These are phyloP conservation scores for Nebria brevicollis DNA, from an alignment of 2,888 invertebrate species.

Conservation along the genomic window DNA sequence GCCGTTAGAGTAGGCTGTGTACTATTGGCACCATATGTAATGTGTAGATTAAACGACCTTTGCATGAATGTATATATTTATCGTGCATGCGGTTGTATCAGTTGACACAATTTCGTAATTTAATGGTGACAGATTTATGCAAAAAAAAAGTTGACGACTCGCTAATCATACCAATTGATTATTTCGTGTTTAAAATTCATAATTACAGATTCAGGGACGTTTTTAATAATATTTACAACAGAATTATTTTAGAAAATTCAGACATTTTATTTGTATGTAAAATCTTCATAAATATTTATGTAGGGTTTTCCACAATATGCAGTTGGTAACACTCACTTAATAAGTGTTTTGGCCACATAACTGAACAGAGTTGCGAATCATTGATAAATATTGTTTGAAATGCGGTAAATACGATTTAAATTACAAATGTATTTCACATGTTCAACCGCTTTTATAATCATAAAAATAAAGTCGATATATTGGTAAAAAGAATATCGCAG, in stretches of 20 bases:
- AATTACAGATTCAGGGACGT: too few species aligned
- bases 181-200: background rate
- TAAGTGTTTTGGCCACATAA: too few species aligned
- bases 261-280: too few species aligned
- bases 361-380: too few species aligned
- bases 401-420: too few species aligned
- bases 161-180: background rate
- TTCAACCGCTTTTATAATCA: too few species aligned
- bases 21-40: background rate
- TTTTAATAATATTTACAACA: background rate
- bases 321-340: too few species aligned
- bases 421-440: too few species aligned
- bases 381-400: too few species aligned
- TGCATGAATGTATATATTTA: background rate
- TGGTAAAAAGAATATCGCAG: background rate
- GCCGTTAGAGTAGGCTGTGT: background rate
- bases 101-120: background rate
- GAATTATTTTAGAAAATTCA: too few species aligned
- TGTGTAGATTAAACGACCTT: background rate
- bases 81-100: background rate
- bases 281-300: too few species aligned
- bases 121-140: background rate
- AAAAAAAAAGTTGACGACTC: background rate
- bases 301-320: too few species aligned
- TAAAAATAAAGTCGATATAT: background rate